phyloP scores from a whole-genome alignment of 2,113 vertebrate genomes.

The Patagioenas fasciata region DNA sequence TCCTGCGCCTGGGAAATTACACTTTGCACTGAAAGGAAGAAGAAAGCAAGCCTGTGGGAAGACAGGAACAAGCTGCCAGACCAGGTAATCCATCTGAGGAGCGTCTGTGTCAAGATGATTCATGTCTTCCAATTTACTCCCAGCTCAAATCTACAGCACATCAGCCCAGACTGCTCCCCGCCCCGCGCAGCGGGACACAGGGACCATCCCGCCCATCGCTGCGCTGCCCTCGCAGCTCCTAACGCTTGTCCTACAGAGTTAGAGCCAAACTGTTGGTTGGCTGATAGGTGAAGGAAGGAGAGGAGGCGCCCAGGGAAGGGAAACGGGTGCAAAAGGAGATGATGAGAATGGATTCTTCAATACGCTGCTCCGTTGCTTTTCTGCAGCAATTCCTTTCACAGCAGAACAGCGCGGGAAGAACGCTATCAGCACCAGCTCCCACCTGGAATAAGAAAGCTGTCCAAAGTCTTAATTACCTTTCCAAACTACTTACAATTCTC shows the following conservation, averaged over 20 bases:
- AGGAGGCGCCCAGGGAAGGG: not conserved
- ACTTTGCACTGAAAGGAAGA: not conserved
- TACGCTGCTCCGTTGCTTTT: not conserved
- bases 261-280: slow-evolving; percentile 58
- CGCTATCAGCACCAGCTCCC: not conserved
- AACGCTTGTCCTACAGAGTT: slow-evolving; percentile 63
- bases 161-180: slow-evolving; percentile 67
- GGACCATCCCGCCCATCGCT: slow-evolving; percentile 75
- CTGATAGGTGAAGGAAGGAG: not conserved
- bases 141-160: slow-evolving; percentile 77
- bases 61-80: slow-evolving; percentile 74
- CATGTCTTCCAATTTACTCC: slow-evolving; percentile 83
- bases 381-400: not conserved
- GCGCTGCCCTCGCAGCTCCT: slow-evolving; percentile 61
- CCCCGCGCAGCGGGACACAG: slow-evolving; percentile 62
- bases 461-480: not conserved
- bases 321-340: not conserved
- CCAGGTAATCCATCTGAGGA: slow-evolving; percentile 80
- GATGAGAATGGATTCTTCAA: slow-evolving; percentile 9
- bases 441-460: not conserved
- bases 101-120: slow-evolving; percentile 79
- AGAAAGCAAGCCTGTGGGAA: not conserved
- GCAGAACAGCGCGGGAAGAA: not conserved
- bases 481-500: not conserved
- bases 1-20: slow-evolving; percentile 54